A percentile compares a stretch with the other conserved stretches of the same genome.
Conservation (phyloP, 1,140 invertebrate species). For the Ceratina australensis region DNA sequence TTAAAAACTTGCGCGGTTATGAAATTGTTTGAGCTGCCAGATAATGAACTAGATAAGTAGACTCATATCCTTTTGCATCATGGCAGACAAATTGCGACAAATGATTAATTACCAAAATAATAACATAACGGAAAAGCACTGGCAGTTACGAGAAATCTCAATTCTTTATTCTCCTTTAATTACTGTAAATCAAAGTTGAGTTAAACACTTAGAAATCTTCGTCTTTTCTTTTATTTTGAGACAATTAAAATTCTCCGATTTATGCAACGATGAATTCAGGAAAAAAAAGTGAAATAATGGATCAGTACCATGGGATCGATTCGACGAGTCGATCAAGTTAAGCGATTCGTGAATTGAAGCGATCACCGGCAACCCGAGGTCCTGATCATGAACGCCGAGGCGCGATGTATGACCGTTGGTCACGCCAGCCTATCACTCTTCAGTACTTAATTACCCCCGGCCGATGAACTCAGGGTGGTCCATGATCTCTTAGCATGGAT, state of each 20-base stretch:
- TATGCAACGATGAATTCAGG: conserved; percentile 5
- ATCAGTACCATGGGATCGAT: background rate
- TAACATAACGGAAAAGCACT: too few species aligned
- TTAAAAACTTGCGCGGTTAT: background rate
- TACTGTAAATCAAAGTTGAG: too few species aligned
- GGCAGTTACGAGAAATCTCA: too few species aligned
- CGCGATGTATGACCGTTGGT: conserved; percentile 71
- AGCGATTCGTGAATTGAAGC: conserved; percentile 62
- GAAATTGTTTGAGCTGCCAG: background rate
- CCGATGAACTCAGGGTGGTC: conserved; percentile 70
- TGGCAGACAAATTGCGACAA: too few species aligned
- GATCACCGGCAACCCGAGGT: conserved; percentile 66
- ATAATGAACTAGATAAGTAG: background rate
- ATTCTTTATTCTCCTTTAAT: too few species aligned
- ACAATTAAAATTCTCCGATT: conserved; percentile 15
- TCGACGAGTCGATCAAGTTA: conserved; percentile 53
- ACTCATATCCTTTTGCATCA: too few species aligned
- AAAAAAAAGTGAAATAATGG: too few species aligned
- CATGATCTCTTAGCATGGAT: conserved; percentile 60
- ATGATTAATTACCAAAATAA: too few species aligned
- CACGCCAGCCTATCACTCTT: conserved; percentile 73
- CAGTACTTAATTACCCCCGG: conserved; percentile 72
- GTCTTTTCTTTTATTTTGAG: too few species aligned
- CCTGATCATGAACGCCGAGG: conserved; percentile 68
- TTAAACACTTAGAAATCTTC: too few species aligned